phyloP scores from a whole-genome alignment of 2,797 vertebrate genomes.

The Crocidura indochinensis region DNA sequence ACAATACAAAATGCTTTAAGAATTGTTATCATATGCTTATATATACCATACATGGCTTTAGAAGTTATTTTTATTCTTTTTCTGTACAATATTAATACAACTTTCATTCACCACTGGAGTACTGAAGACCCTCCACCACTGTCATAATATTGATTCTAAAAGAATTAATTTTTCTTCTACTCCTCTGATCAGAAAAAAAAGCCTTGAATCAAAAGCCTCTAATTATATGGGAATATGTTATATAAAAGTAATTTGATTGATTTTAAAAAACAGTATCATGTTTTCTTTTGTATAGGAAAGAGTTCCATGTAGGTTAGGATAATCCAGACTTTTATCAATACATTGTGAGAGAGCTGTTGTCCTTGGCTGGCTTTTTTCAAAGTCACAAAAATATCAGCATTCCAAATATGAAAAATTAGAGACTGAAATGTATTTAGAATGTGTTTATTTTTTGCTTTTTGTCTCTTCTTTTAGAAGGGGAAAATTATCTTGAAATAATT shows the following conservation, averaged over 20 bases:
- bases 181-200: too few relatives aligned
- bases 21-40: too few relatives aligned
- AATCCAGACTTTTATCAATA: background rate
- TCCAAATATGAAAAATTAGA: background rate
- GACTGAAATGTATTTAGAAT: background rate
- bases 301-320: background rate
- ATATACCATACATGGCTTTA: too few relatives aligned
- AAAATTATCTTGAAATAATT: background rate
- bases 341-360: rapidly evolving
- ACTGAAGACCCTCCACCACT: too few relatives aligned
- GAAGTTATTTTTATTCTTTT: too few relatives aligned
- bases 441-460: background rate
- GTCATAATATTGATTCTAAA: too few relatives aligned
- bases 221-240: background rate
- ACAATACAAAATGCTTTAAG: background rate
- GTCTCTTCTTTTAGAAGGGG: background rate
- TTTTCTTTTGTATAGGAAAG: background rate
- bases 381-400: background rate
- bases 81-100: background rate
- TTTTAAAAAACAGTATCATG: background rate
- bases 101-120: too few relatives aligned
- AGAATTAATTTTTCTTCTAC: too few relatives aligned
- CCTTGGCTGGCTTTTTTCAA: rapidly evolving
- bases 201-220: too few relatives aligned
- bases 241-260: background rate